Percentiles rank a stretch among this genome's conserved stretches.
Conservation (phyloP, 2,797 vertebrate genomes). For the Synaphobranchus kaupii region DNA sequence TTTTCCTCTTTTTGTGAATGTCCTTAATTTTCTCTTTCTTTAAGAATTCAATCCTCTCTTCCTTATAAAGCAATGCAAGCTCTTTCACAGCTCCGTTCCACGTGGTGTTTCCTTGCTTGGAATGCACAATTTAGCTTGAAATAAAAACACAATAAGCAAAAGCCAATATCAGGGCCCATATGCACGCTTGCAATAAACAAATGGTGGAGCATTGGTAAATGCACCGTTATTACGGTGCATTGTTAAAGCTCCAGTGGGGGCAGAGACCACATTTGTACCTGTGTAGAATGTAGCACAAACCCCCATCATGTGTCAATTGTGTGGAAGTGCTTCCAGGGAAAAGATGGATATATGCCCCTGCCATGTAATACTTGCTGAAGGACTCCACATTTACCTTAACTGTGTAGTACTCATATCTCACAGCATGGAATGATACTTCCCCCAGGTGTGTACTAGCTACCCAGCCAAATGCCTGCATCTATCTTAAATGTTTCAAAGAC, state of each 20-base stretch:
- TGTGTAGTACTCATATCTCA: neutral
- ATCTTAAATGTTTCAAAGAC: neutral
- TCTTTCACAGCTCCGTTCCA: neutral
- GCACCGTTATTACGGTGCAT: no score
- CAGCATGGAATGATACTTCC: neutral
- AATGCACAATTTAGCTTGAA: neutral
- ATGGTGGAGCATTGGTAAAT: neutral
- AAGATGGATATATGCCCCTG: neutral
- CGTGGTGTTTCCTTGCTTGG: neutral
- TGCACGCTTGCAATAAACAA: neutral
- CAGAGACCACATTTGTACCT: neutral
- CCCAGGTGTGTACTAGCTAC: neutral
- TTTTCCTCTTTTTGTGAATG: neutral
- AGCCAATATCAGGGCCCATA: neutral
- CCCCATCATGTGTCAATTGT: slow-evolving; percentile 7
- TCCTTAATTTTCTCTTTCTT: neutral
- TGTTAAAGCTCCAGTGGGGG: neutral
- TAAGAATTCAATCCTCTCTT: neutral
- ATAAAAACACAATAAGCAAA: neutral
- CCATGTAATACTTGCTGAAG: neutral
- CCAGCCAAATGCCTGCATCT: no score
- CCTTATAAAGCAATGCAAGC: neutral
- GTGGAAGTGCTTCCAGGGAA: neutral
- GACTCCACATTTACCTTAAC: neutral
- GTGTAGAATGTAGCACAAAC: neutral